Percentiles rank a stretch among this genome's conserved stretches.
Conservation (phyloP, 2,888 invertebrate genomes). For the Hemicrepidius hirtus region DNA sequence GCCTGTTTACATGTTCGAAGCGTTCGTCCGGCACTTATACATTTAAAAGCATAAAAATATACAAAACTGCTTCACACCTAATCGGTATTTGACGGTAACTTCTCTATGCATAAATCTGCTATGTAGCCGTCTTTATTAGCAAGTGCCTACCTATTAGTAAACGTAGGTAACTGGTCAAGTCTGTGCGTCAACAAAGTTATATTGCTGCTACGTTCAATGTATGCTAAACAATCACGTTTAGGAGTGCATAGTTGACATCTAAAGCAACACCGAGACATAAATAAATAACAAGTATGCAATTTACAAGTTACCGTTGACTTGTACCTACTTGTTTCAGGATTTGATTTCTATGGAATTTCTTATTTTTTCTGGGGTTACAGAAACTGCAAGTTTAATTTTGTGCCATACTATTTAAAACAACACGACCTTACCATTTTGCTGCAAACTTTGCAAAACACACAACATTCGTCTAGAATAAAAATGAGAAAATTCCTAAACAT, state of each 20-base stretch:
- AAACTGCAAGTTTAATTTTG: too few species aligned
- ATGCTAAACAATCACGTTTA: slow-evolving; percentile 20
- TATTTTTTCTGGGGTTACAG: too few species aligned
- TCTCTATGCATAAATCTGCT: slow-evolving; percentile 10
- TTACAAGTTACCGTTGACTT: background rate
- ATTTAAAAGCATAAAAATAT: slow-evolving; percentile 1
- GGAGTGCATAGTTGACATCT: slow-evolving; percentile 28
- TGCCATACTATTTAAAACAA: too few species aligned
- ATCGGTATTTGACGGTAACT: background rate
- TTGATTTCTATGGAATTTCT: too few species aligned
- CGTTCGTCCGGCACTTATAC: background rate
- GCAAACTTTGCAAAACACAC: too few species aligned
- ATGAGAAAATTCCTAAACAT: too few species aligned
- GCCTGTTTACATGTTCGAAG: background rate
- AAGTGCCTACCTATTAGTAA: slow-evolving; percentile 21
- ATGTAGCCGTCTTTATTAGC: slow-evolving; percentile 34
- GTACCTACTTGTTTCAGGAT: too few species aligned
- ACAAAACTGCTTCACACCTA: slow-evolving; percentile 5
- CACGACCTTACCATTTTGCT: too few species aligned
- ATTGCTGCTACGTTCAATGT: slow-evolving; percentile 21
- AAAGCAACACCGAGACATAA: slow-evolving; percentile 23
- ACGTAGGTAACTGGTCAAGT: slow-evolving; percentile 32
- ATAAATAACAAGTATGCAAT: slow-evolving; percentile 7
- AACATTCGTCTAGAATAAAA: too few species aligned
- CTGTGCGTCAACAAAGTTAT: slow-evolving; percentile 34